Evolutionary conservation across 2,797 vertebrate species (phyloP), one percentile per base, ranked within the genome.

Genomic region (Chloroceryle inda): DNA sequence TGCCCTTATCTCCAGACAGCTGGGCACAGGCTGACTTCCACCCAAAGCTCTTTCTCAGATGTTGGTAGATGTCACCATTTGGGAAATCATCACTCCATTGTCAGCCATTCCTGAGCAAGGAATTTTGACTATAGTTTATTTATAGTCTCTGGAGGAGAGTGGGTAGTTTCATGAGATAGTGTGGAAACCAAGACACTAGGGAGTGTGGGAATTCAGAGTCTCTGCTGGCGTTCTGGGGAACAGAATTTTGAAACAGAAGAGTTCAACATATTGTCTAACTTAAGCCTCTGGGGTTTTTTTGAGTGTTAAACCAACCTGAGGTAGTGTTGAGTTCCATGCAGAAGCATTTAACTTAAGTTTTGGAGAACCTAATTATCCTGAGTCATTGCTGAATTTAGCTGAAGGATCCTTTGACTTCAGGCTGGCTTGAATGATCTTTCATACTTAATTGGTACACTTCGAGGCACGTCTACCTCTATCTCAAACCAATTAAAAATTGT

Each of bases 191-290:
- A 42, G 63, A 49, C 22, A 63, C 1, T 31, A 45, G 18, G 12
- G 56, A 69, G 42, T 44, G 24, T 88, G 81, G 84, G 59, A 73
- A 73, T 64, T 66, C 19, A 11, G 15, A 27, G 64, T 73, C 40
- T 38, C 35, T 5, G 2, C 6, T 52, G 56, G 37, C 0, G 0
- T 82, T 66, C 29, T 81, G 62, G 66, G 42, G 6, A 10, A 10
- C 33, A 53, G 35, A 82, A 64, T 40, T 50, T 89, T 74, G 55
- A 42, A 88, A 80, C 16, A 24, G 37, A 69, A 45, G 7, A 35
- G 10, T 53, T 74, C 35, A 35, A 72, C 62, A 63, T n/a, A 11
- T 6, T 50, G 42, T 27, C 26, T 50, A 16, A 15, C 14, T 50
- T 50, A 50, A 50, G 14, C 24, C 27, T 16, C 49, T 27, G 49